These are phyloP conservation scores for Ectemnius cavifrons DNA, from an alignment of 2,888 invertebrate genomes.

Conservation along the genomic window DNA sequence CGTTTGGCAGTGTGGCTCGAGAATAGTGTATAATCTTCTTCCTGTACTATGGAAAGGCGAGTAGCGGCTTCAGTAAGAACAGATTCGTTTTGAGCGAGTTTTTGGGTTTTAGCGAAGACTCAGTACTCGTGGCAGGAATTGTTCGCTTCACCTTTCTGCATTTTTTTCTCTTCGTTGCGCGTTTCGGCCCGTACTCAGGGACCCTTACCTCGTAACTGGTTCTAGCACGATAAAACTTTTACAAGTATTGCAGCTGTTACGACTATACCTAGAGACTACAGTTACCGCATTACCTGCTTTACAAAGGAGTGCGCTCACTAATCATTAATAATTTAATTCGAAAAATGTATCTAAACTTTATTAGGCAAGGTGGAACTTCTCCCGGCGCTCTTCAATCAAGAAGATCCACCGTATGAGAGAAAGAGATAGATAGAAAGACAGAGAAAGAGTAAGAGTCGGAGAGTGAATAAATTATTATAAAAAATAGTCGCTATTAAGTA, in stretches of 20 bases:
- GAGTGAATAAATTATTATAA: slow-evolving; percentile 54
- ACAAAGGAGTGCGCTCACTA: slow-evolving; percentile 32
- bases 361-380: slow-evolving; percentile 25
- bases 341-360: slow-evolving; percentile 25
- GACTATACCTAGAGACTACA: slow-evolving; percentile 28
- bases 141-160: slow-evolving; percentile 33
- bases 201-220: slow-evolving; percentile 20
- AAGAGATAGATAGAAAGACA: no score
- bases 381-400: slow-evolving; percentile 13
- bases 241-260: slow-evolving; percentile 6
- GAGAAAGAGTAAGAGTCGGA: no score
- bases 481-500: slow-evolving; percentile 51
- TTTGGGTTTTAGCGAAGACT: no score
- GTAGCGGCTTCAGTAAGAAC: slow-evolving; percentile 22
- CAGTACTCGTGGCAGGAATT: slow-evolving; percentile 33
- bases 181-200: slow-evolving; percentile 39
- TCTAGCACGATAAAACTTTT: slow-evolving; percentile 12
- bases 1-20: no score
- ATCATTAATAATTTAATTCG: slow-evolving; percentile 24
- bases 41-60: no score
- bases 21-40: no score
- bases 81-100: slow-evolving; percentile 18
- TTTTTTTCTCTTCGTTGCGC: slow-evolving; percentile 54
- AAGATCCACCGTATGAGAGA: slow-evolving; percentile 31
- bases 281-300: slow-evolving; percentile 30